A percentile compares a stretch with the other conserved stretches of the same genome.
Conservation (phyloP, 2,113 vertebrate genomes). For the Accipiter cooperii region DNA sequence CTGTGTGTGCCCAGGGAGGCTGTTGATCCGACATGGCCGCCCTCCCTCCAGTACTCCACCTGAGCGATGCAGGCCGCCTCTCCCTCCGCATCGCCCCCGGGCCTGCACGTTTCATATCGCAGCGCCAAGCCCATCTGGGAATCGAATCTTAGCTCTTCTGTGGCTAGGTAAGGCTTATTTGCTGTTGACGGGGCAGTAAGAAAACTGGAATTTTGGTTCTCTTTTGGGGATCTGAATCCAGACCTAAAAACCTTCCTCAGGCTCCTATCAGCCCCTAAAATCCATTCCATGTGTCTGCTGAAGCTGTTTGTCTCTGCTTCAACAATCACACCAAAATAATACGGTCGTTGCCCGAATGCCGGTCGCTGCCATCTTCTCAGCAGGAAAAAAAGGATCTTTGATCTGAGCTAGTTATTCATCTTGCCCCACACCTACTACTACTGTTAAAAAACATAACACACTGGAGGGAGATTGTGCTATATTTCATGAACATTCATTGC, state of each 20-base stretch:
- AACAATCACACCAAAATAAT: background rate
- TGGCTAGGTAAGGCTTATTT: background rate
- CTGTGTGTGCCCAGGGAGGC: background rate
- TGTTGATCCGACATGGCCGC: fast-evolving
- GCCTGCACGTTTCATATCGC: background rate
- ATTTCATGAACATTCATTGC: slow-evolving; percentile 65
- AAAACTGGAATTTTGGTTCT: background rate
- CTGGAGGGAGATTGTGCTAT: slow-evolving; percentile 58
- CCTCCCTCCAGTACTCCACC: background rate
- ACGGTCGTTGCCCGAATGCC: slow-evolving; percentile 8
- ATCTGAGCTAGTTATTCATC: slow-evolving; percentile 51
- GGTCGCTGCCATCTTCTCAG: background rate
- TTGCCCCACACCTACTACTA: slow-evolving; percentile 42
- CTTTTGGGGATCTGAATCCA: background rate
- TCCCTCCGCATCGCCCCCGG: background rate
- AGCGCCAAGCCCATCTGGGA: background rate
- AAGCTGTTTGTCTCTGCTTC: background rate
- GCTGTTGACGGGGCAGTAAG: background rate
- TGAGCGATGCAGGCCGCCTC: background rate
- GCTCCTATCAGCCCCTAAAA: background rate
- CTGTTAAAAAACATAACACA: slow-evolving; percentile 61
- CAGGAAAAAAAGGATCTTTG: slow-evolving; percentile 31
- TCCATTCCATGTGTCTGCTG: fast-evolving
- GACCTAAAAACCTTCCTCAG: background rate
- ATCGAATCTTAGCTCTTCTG: background rate